These are phyloP conservation scores for Dolichoris vasculosae DNA, from an alignment of 1,140 invertebrate genomes.

Conservation along the genomic window DNA sequence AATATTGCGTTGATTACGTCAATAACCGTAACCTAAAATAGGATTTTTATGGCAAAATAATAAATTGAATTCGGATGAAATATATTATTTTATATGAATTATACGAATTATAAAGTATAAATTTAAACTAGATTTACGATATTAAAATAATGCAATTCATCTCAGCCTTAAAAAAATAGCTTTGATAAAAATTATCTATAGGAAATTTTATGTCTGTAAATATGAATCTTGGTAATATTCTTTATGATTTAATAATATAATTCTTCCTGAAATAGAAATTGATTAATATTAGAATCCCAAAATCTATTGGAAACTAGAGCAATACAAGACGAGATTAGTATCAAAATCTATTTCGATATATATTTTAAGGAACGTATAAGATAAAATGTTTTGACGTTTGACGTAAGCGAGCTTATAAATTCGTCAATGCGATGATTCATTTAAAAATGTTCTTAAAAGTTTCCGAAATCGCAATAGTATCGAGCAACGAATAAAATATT, in stretches of 20 bases:
- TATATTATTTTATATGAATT: too few relatives aligned
- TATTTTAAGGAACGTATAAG: background rate
- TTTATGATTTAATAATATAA: background rate
- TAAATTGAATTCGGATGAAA: too few relatives aligned
- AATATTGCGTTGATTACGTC: background rate
- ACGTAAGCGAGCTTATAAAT: too few relatives aligned
- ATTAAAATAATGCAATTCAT: background rate
- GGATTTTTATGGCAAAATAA: background rate
- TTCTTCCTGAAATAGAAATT: background rate
- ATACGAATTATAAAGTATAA: background rate
- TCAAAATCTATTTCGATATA: background rate
- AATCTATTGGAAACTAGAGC: background rate
- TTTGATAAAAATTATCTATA: slow-evolving; percentile 2
- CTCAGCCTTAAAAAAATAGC: background rate
- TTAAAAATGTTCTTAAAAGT: too few relatives aligned
- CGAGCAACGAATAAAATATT: too few relatives aligned
- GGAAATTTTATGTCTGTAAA: background rate
- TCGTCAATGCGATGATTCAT: too few relatives aligned
- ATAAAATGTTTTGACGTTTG: too few relatives aligned
- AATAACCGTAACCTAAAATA: background rate
- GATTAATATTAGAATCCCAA: background rate
- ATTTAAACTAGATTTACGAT: background rate
- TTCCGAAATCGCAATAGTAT: too few relatives aligned
- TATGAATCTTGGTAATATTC: background rate
- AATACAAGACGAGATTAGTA: background rate